phyloP scores from a whole-genome alignment of 1,140 invertebrate species.

The Pantala flavescens region DNA sequence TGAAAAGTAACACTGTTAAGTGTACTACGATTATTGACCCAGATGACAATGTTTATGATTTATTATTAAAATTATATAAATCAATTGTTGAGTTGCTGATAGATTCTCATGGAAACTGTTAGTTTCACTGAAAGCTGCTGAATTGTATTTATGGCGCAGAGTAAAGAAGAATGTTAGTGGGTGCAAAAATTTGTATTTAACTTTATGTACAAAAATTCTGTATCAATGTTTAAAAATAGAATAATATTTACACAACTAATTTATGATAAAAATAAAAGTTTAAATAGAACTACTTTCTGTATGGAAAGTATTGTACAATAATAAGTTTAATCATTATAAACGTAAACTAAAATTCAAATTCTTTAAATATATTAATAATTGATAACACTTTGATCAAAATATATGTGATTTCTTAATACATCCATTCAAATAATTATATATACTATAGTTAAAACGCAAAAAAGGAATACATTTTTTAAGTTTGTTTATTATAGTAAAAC shows the following conservation, averaged over 20 bases:
- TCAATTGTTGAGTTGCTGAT: neutral
- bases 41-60: neutral
- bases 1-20: neutral
- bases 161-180: constrained; percentile 12
- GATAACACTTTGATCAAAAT: neutral
- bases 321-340: too few species aligned
- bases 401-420: neutral
- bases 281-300: too few species aligned
- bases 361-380: too few species aligned
- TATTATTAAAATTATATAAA: neutral
- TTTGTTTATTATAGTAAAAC: too few species aligned
- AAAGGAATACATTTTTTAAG: neutral
- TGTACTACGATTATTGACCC: neutral
- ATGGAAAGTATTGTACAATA: too few species aligned
- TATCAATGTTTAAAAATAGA: constrained; percentile 9
- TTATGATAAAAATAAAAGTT: too few species aligned
- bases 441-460: neutral
- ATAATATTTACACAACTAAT: neutral
- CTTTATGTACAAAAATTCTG: neutral
- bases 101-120: neutral
- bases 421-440: neutral
- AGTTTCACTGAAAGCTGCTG: constrained; percentile 1
- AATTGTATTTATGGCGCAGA: constrained; percentile 12
- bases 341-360: too few species aligned
- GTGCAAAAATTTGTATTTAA: neutral